These are phyloP conservation scores for Actias luna DNA, from an alignment of 2,888 invertebrate species.

Conservation along the genomic window DNA sequence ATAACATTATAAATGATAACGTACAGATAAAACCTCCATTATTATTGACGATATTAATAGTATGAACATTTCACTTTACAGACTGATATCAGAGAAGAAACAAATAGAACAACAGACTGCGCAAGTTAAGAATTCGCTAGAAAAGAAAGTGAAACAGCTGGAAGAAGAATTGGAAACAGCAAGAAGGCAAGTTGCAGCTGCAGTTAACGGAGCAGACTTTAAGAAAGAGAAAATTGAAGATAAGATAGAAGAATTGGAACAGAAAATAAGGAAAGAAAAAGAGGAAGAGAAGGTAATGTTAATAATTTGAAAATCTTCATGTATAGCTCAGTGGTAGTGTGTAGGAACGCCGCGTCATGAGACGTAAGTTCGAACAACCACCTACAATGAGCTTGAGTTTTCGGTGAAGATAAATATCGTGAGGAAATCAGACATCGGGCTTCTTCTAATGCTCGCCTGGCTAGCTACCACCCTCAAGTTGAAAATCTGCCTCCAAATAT, in stretches of 20 bases:
- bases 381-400: too few species aligned
- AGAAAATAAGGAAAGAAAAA: constrained; percentile 46
- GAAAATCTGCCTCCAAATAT: too few species aligned
- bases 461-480: too few species aligned
- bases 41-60: constrained; percentile 13
- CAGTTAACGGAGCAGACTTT: constrained; percentile 46
- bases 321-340: too few species aligned
- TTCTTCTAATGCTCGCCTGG: too few species aligned
- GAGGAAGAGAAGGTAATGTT: constrained; percentile 45
- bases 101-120: constrained; percentile 49
- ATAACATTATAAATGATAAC: background rate
- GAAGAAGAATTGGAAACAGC: constrained; percentile 60
- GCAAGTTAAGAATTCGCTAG: constrained; percentile 41
- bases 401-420: too few species aligned
- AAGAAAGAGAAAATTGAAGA: constrained; percentile 58
- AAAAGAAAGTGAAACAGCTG: constrained; percentile 48
- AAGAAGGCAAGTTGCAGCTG: constrained; percentile 50
- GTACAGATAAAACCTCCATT: background rate
- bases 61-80: constrained; percentile 31
- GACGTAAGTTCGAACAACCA: too few species aligned
- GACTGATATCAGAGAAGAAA: constrained; percentile 60
- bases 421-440: too few species aligned
- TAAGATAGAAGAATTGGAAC: constrained; percentile 54
- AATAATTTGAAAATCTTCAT: too few species aligned
- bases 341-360: too few species aligned